These are phyloP conservation scores for Rhabdomys dilectus DNA, from an alignment of 2,113 vertebrate species.

Conservation along the genomic window DNA sequence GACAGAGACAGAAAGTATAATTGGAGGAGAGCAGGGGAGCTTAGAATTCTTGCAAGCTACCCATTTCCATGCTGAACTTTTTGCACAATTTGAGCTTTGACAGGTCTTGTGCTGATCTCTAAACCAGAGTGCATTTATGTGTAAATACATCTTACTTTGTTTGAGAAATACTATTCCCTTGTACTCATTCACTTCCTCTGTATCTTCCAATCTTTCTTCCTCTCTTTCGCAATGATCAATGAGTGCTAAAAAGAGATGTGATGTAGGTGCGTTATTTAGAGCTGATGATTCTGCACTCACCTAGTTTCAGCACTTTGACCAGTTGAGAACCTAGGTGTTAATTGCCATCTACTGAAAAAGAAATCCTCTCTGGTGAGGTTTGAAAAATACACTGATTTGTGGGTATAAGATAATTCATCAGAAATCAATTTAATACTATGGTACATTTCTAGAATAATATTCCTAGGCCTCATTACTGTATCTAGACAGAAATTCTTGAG, in stretches of 20 bases:
- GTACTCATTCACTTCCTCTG: not conserved
- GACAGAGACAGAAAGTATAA: not conserved
- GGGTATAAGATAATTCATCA: not conserved
- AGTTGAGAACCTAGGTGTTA: not conserved
- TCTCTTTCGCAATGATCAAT: not conserved
- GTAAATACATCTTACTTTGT: not conserved
- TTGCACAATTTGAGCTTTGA: not conserved
- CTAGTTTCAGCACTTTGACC: not conserved
- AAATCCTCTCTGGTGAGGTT: not conserved
- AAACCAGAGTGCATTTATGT: not conserved
- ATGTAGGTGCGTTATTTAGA: not conserved
- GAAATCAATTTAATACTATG: not conserved
- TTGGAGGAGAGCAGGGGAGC: fast-evolving
- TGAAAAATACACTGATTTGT: not conserved
- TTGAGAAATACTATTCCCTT: not conserved
- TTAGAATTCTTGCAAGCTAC: not conserved
- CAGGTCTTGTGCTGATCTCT: not conserved
- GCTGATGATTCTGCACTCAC: not conserved
- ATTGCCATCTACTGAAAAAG: not conserved
- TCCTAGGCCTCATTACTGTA: not conserved
- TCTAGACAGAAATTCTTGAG: not conserved
- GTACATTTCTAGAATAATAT: not conserved
- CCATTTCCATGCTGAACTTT: not conserved
- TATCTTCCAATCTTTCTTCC: not conserved
- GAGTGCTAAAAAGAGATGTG: not conserved